These are phyloP conservation scores for Dendrolimus kikuchii DNA, from an alignment of 1,140 invertebrate genomes.

Conservation along the genomic window DNA sequence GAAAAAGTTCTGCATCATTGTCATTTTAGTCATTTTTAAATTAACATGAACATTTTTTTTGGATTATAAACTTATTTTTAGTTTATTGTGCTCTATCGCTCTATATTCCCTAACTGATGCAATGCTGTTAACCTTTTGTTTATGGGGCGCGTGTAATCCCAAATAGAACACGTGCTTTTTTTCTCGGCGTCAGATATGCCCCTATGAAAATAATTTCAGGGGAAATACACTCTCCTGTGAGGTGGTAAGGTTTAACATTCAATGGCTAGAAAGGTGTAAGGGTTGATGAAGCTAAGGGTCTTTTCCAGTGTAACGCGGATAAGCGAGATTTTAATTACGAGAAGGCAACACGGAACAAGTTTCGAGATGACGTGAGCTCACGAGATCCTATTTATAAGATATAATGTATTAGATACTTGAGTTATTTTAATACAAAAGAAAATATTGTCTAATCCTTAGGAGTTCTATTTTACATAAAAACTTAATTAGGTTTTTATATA, in stretches of 20 bases:
- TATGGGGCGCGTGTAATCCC: conserved; percentile 63
- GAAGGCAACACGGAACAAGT: conserved; percentile 36
- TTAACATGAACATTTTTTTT: no score
- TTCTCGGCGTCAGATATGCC: conserved; percentile 46
- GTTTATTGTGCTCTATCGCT: conserved; percentile 3
- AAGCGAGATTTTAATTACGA: conserved; percentile 61
- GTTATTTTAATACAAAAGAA: no score
- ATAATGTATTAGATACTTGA: no score
- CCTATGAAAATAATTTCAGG: conserved; percentile 6
- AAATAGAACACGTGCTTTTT: conserved; percentile 70
- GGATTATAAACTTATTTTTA: no score
- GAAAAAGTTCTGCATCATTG: no score
- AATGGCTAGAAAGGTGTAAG: conserved; percentile 10
- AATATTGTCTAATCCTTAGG: no score
- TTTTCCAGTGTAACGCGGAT: conserved; percentile 54
- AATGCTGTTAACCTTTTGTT: conserved; percentile 62
- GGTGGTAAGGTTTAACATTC: conserved; percentile 14
- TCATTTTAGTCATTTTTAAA: no score
- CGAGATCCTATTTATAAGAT: no score
- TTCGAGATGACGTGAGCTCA: conserved; percentile 4
- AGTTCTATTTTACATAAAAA: no score
- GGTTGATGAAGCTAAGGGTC: conserved; percentile 40
- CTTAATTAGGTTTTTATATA: no score
- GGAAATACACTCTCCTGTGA: conserved; percentile 21
- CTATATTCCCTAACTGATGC: conserved; percentile 14